Evolutionary conservation across 2,113 vertebrate genomes (phyloP).

Genomic region (Takifugu flavidus): DNA sequence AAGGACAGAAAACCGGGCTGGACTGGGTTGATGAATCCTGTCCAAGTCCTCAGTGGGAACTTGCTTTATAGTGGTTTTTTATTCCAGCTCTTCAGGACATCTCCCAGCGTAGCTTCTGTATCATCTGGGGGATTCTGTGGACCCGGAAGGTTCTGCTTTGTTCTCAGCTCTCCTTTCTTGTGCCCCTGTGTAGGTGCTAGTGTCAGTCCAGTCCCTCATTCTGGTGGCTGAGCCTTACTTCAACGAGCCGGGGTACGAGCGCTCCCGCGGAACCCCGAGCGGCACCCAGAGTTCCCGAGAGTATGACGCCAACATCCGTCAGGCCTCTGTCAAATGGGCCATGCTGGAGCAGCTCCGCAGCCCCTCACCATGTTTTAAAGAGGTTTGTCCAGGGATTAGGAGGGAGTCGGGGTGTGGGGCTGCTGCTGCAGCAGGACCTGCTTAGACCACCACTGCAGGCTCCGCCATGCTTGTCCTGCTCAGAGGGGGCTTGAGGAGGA

Average conservation of each 20-base stretch:
- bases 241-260: constrained; percentile 96
- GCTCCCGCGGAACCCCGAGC: constrained; percentile 92
- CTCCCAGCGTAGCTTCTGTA: no score
- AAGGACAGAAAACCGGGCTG: no score
- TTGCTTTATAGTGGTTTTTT: no score
- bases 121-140: no score
- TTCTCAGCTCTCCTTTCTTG: not conserved
- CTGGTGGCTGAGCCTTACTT: constrained; percentile 97
- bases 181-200: constrained; percentile 81
- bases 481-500: no score
- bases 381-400: constrained; percentile 69
- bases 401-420: no score
- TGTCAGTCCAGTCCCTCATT: constrained; percentile 97
- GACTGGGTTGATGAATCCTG: no score
- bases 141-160: not conserved
- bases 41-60: no score
- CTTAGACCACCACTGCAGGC: no score
- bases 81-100: no score
- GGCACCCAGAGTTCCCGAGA: constrained; percentile 97
- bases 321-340: constrained; percentile 97
- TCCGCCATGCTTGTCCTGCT: no score
- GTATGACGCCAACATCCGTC: constrained; percentile 96
- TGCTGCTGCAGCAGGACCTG: no score
- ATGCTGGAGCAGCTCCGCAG: constrained; percentile 98
- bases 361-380: constrained; percentile 96